Conservation (phyloP, 2,797 vertebrate genomes). For the Chaetodon trifasciatus region DNA sequence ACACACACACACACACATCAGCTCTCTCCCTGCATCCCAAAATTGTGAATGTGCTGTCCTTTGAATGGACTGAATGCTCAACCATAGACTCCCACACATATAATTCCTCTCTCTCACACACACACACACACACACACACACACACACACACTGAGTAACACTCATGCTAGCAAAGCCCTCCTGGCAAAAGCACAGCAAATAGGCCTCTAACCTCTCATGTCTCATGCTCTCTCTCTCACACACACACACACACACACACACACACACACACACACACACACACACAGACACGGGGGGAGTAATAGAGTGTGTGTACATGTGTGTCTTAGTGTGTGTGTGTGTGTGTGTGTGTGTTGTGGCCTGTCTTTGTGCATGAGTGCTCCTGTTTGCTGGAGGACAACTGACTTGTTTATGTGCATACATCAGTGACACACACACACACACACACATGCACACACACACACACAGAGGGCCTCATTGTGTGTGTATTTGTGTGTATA, state of each 20-base stretch:
- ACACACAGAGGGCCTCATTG: slow-evolving; percentile 55
- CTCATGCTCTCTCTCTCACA: slow-evolving; percentile 19
- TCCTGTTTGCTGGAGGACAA: slow-evolving; percentile 77
- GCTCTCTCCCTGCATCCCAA: slow-evolving; percentile 45
- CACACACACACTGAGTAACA: slow-evolving; percentile 34
- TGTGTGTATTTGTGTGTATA: slow-evolving; percentile 42
- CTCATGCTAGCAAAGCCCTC: slow-evolving; percentile 47
- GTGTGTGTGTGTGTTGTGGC: slow-evolving; percentile 47
- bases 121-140: slow-evolving; percentile 8
- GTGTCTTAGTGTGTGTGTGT: slow-evolving; percentile 37
- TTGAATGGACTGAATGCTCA: slow-evolving; percentile 46
- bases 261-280: slow-evolving; percentile 31
- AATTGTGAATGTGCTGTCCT: slow-evolving; percentile 45
- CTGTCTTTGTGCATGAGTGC: slow-evolving; percentile 74
- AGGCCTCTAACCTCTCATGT: slow-evolving; percentile 62
- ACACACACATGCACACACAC: slow-evolving; percentile 42
- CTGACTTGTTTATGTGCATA: slow-evolving; percentile 78
- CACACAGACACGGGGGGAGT: slow-evolving; percentile 28
- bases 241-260: slow-evolving; percentile 42
- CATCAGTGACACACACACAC: slow-evolving; percentile 61
- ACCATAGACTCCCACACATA: slow-evolving; percentile 4
- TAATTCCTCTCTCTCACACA: slow-evolving; percentile 12
- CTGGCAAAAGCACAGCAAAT: slow-evolving; percentile 67
- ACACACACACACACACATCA: background rate
- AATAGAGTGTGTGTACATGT: slow-evolving; percentile 22